These are phyloP conservation scores for Pampus argenteus DNA, from an alignment of 2,797 vertebrate genomes.

Conservation along the genomic window DNA sequence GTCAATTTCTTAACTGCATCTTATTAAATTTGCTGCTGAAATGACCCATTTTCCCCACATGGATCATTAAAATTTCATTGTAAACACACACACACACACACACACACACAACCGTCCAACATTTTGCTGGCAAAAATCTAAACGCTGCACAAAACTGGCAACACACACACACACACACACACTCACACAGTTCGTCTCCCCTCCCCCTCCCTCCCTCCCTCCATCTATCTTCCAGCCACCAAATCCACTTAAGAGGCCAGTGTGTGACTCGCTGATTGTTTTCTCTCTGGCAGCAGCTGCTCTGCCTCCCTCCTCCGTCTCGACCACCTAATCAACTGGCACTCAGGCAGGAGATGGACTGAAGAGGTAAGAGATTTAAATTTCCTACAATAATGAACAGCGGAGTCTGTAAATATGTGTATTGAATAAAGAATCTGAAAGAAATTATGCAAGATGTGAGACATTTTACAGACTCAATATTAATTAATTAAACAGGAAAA, in stretches of 20 bases:
- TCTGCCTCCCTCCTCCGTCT: slow-evolving; percentile 53
- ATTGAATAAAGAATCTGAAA: neutral
- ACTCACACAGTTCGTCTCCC: slow-evolving; percentile 30
- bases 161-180: slow-evolving; percentile 32
- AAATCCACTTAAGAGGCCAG: slow-evolving; percentile 77
- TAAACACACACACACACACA: neutral
- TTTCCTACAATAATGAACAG: slow-evolving; percentile 40
- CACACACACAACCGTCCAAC: slow-evolving; percentile 19
- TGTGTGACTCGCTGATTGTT: slow-evolving; percentile 71
- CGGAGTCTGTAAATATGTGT: neutral
- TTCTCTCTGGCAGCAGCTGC: slow-evolving; percentile 73
- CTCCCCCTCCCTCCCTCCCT: slow-evolving; percentile 22
- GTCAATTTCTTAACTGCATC: slow-evolving; percentile 8
- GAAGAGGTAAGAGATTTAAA: slow-evolving; percentile 51
- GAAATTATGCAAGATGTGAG: neutral
- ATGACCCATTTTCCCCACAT: slow-evolving; percentile 35
- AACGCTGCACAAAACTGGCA: slow-evolving; percentile 6
- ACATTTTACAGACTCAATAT: too few species aligned
- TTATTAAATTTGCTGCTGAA: slow-evolving; percentile 34
- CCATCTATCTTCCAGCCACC: slow-evolving; percentile 59
- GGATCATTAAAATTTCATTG: slow-evolving; percentile 43
- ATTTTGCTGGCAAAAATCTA: slow-evolving; percentile 19
- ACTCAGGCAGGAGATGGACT: slow-evolving; percentile 45
- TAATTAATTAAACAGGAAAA: too few species aligned
- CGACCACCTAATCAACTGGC: slow-evolving; percentile 70